A percentile compares a stretch with the other conserved stretches of the same genome.
Evolutionary conservation across 1,140 invertebrate species (phyloP).

Genomic region (Philopotamus ludificatus): DNA sequence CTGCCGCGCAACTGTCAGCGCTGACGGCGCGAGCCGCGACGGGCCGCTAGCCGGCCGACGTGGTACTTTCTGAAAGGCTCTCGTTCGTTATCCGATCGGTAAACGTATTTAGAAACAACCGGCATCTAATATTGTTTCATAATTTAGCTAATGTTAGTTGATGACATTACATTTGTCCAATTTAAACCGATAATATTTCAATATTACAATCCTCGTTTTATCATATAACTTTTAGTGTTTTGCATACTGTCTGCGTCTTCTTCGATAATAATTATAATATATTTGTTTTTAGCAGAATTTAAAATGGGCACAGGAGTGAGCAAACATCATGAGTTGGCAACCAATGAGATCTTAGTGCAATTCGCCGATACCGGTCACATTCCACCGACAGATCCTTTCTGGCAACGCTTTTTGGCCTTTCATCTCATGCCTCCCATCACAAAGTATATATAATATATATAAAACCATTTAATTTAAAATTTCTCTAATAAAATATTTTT

Average conservation of each 20-base stretch:
- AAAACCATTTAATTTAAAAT: not conserved
- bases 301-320: slow-evolving; percentile 84
- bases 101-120: no score
- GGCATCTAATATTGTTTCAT: no score
- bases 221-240: no score
- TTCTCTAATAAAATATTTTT: slow-evolving; percentile 32
- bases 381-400: slow-evolving; percentile 86
- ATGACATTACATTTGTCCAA: no score
- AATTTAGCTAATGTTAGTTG: no score
- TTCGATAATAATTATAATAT: no score
- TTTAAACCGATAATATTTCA: no score
- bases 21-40: not conserved
- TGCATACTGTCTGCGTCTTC: no score
- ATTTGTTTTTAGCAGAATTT: slow-evolving; percentile 4
- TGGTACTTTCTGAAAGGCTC: not conserved
- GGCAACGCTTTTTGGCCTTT: slow-evolving; percentile 90
- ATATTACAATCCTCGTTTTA: no score
- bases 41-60: not conserved
- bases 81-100: no score
- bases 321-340: slow-evolving; percentile 75
- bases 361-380: slow-evolving; percentile 80
- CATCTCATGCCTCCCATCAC: slow-evolving; percentile 77
- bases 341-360: slow-evolving; percentile 76
- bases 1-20: not conserved
- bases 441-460: slow-evolving; percentile 57